Evolutionary conservation across 1,140 invertebrate genomes (phyloP), one percentile per base, ranked within the genome.

Genomic region (Gryllus bimaculatus): DNA sequence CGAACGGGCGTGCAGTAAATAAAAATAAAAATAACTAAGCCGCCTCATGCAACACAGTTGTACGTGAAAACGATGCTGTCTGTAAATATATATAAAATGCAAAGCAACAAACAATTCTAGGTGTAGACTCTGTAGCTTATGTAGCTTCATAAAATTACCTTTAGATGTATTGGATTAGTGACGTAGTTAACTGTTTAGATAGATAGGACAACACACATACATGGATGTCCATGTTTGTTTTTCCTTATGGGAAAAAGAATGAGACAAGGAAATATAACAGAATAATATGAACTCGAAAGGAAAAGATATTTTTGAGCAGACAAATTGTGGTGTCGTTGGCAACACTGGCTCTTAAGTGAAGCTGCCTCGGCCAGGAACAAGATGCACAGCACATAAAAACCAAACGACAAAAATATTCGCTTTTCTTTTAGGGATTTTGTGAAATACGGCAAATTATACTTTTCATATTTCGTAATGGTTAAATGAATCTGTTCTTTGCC

Each of bases 21-120:
- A 66, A 66, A 66, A 39, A 39, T 39, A 39, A 66, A 66, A 66
- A 66, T 66, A 13, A 66, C 54, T 18, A 66, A 66, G 54, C 54
- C 54, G 54, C 54, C 54, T 13, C 54, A 66, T 13, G 54, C 54
- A 66, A 66, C 2, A 66, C 54, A 66, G 18, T 66, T 66, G 54
- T 66, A 66, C 54, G 54, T 66, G 54, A 66, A 66, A 66, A 66
- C 18, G 54, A 10, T 39, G 26, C 26, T 39, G 26, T 66, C 54
- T 66, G 54, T 66, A 66, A 66, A 66, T 66, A 66, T 66, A 66
- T 66, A 66, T 66, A 66, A 66, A 66, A 66, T 66, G 54, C 54
- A 66, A 66, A 66, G 54, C 54, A 66, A 66, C 54, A 66, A 66
- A 66, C 54, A 66, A 66, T 66, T 66, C 54, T 66, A 66, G 54